These are phyloP conservation scores for Ophion slaviceki DNA, from an alignment of 2,888 invertebrate genomes.

Conservation along the genomic window DNA sequence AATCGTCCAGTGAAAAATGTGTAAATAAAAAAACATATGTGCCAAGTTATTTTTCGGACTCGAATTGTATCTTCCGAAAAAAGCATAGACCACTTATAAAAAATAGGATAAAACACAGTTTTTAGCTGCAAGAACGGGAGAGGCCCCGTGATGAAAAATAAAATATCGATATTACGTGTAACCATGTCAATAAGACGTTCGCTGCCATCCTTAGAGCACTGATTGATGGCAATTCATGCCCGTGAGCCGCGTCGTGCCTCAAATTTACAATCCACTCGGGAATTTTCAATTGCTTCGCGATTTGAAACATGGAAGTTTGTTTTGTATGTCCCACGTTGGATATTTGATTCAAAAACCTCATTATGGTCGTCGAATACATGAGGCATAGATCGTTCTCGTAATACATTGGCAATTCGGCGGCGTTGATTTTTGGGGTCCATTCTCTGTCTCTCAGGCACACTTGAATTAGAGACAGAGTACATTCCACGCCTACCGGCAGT, in stretches of 20 bases:
- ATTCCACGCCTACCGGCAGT: conserved; percentile 79
- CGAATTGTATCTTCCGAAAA: background rate
- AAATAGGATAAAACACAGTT: background rate
- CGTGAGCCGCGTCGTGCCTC: conserved; percentile 92
- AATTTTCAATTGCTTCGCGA: conserved; percentile 88
- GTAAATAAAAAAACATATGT: background rate
- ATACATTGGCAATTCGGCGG: conserved; percentile 73
- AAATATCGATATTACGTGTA: conserved; percentile 84
- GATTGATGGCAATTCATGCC: conserved; percentile 87
- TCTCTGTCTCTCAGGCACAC: conserved; percentile 79
- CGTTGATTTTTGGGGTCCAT: conserved; percentile 77
- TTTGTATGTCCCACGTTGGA: conserved; percentile 85
- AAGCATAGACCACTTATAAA: background rate
- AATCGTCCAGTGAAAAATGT: background rate
- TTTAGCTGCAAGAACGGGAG: background rate
- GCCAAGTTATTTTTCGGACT: background rate
- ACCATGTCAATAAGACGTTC: conserved; percentile 88
- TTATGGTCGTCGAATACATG: conserved; percentile 87
- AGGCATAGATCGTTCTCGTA: conserved; percentile 84
- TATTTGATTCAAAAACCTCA: conserved; percentile 88
- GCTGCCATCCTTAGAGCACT: conserved; percentile 87
- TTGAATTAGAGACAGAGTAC: conserved; percentile 79
- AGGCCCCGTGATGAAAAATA: background rate
- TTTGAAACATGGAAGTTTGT: conserved; percentile 85
- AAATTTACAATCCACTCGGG: conserved; percentile 92